Conservation (phyloP, 2,797 vertebrate genomes). For the Chrosomus eos region DNA sequence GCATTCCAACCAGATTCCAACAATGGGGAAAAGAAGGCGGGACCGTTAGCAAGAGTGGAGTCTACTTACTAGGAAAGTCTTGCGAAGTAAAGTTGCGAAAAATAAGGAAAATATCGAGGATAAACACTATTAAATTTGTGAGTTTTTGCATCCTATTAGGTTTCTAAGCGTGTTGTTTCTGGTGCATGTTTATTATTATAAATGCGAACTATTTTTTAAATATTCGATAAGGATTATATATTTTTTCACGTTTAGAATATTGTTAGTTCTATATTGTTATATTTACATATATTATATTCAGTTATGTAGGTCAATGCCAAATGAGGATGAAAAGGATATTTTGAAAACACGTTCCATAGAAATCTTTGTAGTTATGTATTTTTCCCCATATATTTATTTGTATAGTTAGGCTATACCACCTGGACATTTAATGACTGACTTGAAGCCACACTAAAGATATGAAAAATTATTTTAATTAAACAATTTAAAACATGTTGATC, state of each 20-base stretch:
- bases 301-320: neutral
- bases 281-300: neutral
- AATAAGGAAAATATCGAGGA: constrained; percentile 3
- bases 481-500: neutral
- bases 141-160: neutral
- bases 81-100: constrained; percentile 33
- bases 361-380: neutral
- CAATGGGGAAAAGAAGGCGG: constrained; percentile 72
- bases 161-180: neutral
- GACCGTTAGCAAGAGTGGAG: constrained; percentile 74
- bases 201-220: neutral
- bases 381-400: neutral
- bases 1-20: constrained; percentile 75
- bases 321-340: neutral
- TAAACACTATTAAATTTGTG: neutral
- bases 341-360: neutral
- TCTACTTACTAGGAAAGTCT: constrained; percentile 28
- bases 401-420: neutral
- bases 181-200: neutral
- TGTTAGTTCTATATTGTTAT: neutral
- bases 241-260: neutral
- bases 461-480: neutral
- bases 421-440: neutral
- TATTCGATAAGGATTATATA: neutral
- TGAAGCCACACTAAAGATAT: too few species aligned